Conservation (phyloP, 2,113 vertebrate species). For the Euleptes europaea region DNA sequence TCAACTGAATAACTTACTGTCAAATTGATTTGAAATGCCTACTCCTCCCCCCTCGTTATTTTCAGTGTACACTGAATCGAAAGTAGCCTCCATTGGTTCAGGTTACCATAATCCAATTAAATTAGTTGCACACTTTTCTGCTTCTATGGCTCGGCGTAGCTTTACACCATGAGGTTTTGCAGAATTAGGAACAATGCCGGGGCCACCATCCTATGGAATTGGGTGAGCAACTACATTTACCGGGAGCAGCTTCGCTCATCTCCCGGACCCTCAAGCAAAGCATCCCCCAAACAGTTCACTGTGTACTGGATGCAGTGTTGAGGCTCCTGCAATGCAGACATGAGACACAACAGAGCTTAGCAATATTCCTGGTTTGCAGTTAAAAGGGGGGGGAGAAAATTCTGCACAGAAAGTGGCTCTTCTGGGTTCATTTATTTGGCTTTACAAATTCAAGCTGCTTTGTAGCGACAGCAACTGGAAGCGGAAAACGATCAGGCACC, state of each 20-base stretch:
- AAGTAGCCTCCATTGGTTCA: neutral
- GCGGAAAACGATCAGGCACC: neutral
- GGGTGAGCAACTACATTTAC: neutral
- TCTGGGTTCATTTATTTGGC: neutral
- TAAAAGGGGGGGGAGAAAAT: neutral
- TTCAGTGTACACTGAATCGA: neutral
- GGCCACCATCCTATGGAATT: neutral
- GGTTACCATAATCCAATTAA: neutral
- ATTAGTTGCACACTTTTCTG: neutral
- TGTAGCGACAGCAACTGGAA: slow-evolving; percentile 1
- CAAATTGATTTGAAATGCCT: neutral
- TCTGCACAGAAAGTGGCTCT: neutral
- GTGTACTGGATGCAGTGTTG: neutral
- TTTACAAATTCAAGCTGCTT: neutral
- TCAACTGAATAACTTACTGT: neutral
- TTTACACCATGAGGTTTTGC: neutral
- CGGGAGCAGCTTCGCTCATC: neutral
- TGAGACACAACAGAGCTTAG: neutral
- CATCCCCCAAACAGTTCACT: neutral
- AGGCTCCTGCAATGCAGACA: neutral
- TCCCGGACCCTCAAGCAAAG: neutral
- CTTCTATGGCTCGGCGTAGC: neutral
- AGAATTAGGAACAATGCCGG: neutral
- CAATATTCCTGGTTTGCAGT: neutral
- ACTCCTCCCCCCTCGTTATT: neutral